Conservation (phyloP, 1,140 invertebrate species). For the Colletes latitarsis region DNA sequence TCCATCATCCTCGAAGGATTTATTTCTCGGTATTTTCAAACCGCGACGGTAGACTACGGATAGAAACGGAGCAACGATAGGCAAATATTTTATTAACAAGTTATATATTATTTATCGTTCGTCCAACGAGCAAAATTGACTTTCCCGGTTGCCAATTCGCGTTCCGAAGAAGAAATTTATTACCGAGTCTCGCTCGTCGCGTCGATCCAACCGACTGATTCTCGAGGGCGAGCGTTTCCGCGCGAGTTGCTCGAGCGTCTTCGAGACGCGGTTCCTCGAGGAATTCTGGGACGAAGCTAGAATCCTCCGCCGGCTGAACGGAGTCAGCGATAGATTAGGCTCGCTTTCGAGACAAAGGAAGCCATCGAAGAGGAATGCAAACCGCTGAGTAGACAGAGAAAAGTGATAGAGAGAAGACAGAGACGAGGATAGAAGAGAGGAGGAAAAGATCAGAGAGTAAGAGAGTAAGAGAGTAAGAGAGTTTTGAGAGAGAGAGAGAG, state of each 20-base stretch:
- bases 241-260: not conserved
- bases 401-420: not conserved
- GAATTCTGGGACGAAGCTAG: not conserved
- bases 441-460: not conserved
- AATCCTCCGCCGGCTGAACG: not conserved
- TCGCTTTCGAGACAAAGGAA: not conserved
- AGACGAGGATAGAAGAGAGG: not conserved
- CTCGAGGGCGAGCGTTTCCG: too few relatives aligned
- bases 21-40: too few relatives aligned
- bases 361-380: not conserved
- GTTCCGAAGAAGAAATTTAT: too few relatives aligned
- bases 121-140: too few relatives aligned
- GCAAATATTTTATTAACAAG: too few relatives aligned
- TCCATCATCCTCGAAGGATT: too few relatives aligned
- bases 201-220: not conserved
- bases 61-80: too few relatives aligned
- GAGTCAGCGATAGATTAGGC: not conserved
- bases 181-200: not conserved
- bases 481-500: not conserved
- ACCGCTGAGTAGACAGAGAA: not conserved
- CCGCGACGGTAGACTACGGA: too few relatives aligned
- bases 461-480: not conserved
- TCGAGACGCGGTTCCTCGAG: not conserved
- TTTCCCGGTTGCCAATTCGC: too few relatives aligned
- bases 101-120: too few relatives aligned